These are phyloP conservation scores for Orientallactaga bullata DNA, from an alignment of 2,113 vertebrate species.

Conservation along the genomic window DNA sequence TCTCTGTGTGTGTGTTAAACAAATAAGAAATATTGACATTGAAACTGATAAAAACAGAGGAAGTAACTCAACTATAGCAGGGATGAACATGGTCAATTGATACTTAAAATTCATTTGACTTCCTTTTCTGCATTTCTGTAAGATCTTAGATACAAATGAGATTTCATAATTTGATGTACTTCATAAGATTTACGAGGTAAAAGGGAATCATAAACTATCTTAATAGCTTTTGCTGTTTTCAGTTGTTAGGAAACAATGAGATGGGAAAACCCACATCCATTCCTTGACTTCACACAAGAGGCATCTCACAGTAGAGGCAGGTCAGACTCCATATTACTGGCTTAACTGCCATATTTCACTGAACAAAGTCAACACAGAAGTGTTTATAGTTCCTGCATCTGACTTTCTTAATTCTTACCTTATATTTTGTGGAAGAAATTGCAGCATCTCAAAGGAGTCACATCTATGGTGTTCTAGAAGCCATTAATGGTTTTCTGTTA, in stretches of 20 bases:
- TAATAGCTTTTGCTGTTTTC: background rate
- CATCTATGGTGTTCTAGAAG: background rate
- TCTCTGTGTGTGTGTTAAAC: no score
- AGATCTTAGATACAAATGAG: background rate
- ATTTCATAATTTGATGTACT: background rate
- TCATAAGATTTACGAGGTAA: constrained; percentile 25
- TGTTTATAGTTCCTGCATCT: background rate
- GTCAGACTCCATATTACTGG: background rate
- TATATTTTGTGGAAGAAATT: background rate
- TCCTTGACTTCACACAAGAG: background rate
- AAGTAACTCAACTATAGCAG: background rate
- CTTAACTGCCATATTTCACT: background rate
- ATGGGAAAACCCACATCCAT: background rate
- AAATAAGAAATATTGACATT: no score
- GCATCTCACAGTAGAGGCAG: background rate
- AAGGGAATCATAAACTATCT: background rate
- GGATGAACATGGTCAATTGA: background rate
- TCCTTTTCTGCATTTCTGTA: constrained; percentile 17
- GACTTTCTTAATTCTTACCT: background rate
- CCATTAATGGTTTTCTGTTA: background rate
- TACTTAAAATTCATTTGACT: background rate
- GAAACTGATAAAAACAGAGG: constrained; percentile 24
- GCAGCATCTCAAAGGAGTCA: background rate
- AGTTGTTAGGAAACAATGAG: background rate
- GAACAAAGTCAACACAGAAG: background rate